Conservation (phyloP, 2,888 invertebrate species). For the Limnephilus lunatus region DNA sequence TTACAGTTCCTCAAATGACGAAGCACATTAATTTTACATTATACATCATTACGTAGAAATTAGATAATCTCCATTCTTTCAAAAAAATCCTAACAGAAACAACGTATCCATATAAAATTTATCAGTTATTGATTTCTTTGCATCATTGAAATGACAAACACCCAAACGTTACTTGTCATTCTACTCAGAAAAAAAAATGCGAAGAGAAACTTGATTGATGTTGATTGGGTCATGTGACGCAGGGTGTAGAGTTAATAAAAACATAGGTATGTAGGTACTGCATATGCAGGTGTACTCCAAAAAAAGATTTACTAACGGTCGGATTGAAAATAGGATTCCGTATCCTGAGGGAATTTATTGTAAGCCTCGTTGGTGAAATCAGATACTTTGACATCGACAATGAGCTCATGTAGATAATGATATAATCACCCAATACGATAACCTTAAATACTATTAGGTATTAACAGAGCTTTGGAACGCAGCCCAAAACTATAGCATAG, state of each 20-base stretch:
- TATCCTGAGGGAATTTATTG: background rate
- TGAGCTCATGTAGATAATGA: background rate
- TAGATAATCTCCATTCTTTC: background rate
- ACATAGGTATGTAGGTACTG: background rate
- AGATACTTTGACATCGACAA: background rate
- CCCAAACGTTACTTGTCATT: background rate
- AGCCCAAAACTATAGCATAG: background rate
- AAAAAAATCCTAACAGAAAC: background rate
- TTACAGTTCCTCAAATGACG: no score
- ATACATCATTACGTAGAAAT: background rate
- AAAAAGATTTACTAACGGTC: background rate
- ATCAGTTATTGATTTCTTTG: no score
- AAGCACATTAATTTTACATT: background rate
- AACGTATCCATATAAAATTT: background rate
- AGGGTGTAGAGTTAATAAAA: background rate
- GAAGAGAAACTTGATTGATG: no score
- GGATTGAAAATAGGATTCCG: background rate
- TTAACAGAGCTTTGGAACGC: background rate
- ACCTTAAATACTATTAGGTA: background rate
- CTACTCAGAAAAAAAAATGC: background rate
- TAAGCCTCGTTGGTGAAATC: background rate
- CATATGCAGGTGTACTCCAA: background rate
- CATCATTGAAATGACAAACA: no score
- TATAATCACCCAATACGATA: background rate
- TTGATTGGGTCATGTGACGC: background rate